Evolutionary conservation across 2,113 vertebrate species (phyloP), one percentile per base, ranked within the genome.

Genomic region (Siphamia tubifer): DNA sequence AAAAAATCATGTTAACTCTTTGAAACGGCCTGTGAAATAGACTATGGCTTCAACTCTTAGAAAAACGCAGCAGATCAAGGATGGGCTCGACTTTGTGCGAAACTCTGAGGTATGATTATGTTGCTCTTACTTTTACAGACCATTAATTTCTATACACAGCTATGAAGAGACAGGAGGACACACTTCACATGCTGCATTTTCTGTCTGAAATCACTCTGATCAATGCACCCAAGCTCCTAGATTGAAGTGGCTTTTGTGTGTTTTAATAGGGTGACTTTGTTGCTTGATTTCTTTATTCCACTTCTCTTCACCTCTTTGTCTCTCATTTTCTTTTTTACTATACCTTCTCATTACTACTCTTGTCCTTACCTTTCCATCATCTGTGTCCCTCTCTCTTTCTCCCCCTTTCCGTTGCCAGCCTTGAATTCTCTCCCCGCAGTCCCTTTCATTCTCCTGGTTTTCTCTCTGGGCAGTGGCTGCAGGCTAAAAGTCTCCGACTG

Each of bases 401-500:
- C 32, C 15, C 15, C 32, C 43, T 69, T 44, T 55, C 62, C 56
- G 51, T 63, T 34, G 3, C 43, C 58, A 54, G 45, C 2, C 23
- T 13, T 55, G 31, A 78, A 44, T 74, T 72, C 72, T 64, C 40
- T 39, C 34, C 20, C 45, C 24, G 11, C 34, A 47, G 35, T 27
- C 9, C n/a, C 31, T 69, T 25, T 51, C 31, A 64, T 48, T 53
- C 40, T 31, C 13, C n/a, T 52, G 12, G 39, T 15, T 62, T 32
- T 55, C 9, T 25, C 20, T 25, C 36, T 35, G 19, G 8, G 2
- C 52, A 32, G 38, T 70, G 52, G 55, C 73, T 75, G 45, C 65
- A 90, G 89, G 86, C 74, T 68, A 86, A 82, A 73, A 40, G 12
- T 72, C 61, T 83, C 27, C 75, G 58, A 61, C 23, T 79, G 48